Evolutionary conservation across 1,140 invertebrate species (phyloP).

Genomic region (Zaprionus africanus): DNA sequence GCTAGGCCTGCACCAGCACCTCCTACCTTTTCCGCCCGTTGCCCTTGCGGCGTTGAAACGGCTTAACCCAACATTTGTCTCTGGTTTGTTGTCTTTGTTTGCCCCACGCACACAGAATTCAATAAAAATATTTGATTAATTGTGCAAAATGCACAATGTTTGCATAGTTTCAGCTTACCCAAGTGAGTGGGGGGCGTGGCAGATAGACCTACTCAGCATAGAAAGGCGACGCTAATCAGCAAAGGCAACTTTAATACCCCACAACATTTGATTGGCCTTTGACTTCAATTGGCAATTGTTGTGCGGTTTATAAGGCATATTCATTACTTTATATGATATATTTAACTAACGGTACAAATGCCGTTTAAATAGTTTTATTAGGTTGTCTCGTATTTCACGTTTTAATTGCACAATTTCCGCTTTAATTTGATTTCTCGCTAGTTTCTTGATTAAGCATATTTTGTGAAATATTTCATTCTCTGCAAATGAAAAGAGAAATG

Average conservation of each 20-base stretch:
- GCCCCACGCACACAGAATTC: conserved; percentile 51
- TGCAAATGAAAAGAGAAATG: no score
- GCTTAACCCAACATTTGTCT: conserved; percentile 62
- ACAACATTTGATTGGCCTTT: background rate
- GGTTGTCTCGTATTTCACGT: no score
- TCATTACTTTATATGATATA: no score
- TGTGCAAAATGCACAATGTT: conserved; percentile 73
- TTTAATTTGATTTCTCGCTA: no score
- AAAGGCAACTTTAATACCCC: background rate
- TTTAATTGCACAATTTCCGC: no score
- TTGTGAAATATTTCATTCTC: no score
- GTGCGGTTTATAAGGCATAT: no score
- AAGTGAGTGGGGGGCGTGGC: conserved; percentile 6
- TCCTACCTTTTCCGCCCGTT: conserved; percentile 13
- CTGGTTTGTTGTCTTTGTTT: conserved; percentile 53
- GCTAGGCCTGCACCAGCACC: background rate
- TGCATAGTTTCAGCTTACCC: conserved; percentile 69
- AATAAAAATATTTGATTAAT: conserved; percentile 81
- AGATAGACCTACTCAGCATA: background rate
- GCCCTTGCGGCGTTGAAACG: conserved; percentile 37
- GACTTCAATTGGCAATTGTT: background rate
- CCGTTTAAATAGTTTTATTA: no score
- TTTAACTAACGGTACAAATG: no score
- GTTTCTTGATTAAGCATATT: no score
- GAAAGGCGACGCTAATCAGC: no score